Percentiles rank a stretch among this genome's conserved stretches.
Conservation (phyloP, 2,113 vertebrate species). For the Leuciscus idus region DNA sequence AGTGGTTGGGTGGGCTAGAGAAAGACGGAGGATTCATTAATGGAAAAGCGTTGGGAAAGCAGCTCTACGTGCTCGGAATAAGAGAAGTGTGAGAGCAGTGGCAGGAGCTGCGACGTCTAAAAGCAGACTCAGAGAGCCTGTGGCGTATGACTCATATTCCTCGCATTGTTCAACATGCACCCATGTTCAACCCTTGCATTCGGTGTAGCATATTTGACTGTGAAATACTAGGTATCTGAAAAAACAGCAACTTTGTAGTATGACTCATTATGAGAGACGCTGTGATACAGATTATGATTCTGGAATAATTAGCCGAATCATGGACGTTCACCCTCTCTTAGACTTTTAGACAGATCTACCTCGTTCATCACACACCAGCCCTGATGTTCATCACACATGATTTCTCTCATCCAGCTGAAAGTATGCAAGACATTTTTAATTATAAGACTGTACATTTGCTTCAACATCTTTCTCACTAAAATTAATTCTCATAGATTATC, state of each 20-base stretch:
- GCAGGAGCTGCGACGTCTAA: not conserved
- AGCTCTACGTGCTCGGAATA: constrained; percentile 45
- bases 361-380: not conserved
- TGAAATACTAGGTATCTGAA: not conserved
- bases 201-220: not conserved
- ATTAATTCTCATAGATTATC: no score
- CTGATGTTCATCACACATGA: not conserved
- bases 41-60: constrained; percentile 42
- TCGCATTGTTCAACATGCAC: not conserved
- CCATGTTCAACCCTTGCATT: not conserved
- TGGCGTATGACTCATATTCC: not conserved
- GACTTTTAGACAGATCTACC: constrained; percentile 31
- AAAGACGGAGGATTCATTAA: constrained; percentile 51
- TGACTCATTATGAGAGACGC: not conserved
- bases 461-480: not conserved
- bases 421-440: not conserved
- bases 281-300: not conserved
- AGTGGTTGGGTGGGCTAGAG: not conserved
- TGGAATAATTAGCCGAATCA: not conserved
- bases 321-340: not conserved
- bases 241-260: not conserved
- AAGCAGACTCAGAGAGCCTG: not conserved
- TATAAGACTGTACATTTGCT: not conserved
- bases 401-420: not conserved
- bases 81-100: constrained; percentile 13